phyloP scores from a whole-genome alignment of 1,140 invertebrate species.

The Mercenaria mercenaria region DNA sequence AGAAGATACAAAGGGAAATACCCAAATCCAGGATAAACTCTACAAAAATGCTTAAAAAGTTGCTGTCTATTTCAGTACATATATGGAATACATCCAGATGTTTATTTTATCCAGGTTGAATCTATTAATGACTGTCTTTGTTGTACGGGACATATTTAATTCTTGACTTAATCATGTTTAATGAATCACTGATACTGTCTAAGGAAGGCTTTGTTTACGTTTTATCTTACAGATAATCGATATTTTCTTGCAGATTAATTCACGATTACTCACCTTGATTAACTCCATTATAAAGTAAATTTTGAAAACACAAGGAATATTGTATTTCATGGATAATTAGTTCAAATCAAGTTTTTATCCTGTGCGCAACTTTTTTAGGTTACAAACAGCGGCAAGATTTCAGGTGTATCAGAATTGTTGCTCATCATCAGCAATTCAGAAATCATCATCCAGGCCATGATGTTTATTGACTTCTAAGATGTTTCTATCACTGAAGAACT shows the following conservation, averaged over 20 bases:
- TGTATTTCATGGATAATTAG: not conserved
- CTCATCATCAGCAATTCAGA: too few species aligned
- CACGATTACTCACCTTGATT: not conserved
- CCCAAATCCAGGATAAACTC: too few species aligned
- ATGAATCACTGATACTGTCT: slow-evolving; percentile 22
- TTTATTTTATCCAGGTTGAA: not conserved
- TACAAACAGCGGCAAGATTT: too few species aligned
- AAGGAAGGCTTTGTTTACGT: not conserved
- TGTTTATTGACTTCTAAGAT: too few species aligned
- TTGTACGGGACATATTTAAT: not conserved
- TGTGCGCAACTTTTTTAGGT: too few species aligned
- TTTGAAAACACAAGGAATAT: not conserved
- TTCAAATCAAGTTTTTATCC: not conserved
- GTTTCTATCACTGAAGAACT: too few species aligned
- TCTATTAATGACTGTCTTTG: slow-evolving; percentile 11
- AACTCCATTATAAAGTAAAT: not conserved
- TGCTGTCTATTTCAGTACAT: too few species aligned
- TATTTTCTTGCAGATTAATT: not conserved
- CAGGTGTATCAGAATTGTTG: too few species aligned
- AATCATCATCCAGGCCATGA: too few species aligned
- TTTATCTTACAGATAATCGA: slow-evolving; percentile 27
- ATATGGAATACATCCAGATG: slow-evolving; percentile 1
- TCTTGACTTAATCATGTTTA: slow-evolving; percentile 27
- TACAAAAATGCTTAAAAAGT: too few species aligned
- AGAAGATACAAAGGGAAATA: too few species aligned